Evolutionary conservation across 2,888 invertebrate genomes (phyloP).

Genomic region (Pollenia amentaria): DNA sequence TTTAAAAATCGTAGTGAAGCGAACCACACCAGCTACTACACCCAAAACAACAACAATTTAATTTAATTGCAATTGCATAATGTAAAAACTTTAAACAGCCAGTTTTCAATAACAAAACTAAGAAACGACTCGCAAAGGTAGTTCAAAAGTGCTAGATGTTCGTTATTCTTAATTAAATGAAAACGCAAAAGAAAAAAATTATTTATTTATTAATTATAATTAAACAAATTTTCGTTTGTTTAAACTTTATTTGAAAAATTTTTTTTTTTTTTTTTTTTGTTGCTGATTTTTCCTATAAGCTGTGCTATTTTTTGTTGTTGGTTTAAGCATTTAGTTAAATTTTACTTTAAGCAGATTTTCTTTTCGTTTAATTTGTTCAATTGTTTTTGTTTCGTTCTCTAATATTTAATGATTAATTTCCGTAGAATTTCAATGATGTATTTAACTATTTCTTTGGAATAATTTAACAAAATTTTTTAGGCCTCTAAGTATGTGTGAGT

Average conservation of each 20-base stretch:
- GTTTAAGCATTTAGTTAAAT: neutral
- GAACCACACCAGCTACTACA: neutral
- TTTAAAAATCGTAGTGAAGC: slow-evolving; percentile 20
- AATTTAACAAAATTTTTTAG: no score
- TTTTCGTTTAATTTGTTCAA: neutral
- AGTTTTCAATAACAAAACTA: neutral
- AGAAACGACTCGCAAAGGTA: slow-evolving; percentile 7
- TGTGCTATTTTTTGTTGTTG: neutral
- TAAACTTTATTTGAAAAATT: neutral
- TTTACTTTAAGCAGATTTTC: neutral
- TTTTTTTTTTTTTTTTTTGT: neutral
- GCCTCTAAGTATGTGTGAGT: neutral
- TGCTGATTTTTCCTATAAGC: neutral
- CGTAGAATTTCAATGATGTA: no score
- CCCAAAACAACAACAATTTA: neutral
- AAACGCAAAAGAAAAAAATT: neutral
- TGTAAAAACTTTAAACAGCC: slow-evolving; percentile 26
- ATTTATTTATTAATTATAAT: neutral
- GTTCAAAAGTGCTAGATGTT: neutral
- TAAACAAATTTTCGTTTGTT: slow-evolving; percentile 23
- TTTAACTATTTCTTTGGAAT: no score
- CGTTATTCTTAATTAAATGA: neutral
- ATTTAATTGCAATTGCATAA: slow-evolving; percentile 1
- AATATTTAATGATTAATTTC: no score
- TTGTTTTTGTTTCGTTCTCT: neutral